Evolutionary conservation across 2,113 vertebrate genomes (phyloP).

Genomic region (Dasyornis broadbenti): DNA sequence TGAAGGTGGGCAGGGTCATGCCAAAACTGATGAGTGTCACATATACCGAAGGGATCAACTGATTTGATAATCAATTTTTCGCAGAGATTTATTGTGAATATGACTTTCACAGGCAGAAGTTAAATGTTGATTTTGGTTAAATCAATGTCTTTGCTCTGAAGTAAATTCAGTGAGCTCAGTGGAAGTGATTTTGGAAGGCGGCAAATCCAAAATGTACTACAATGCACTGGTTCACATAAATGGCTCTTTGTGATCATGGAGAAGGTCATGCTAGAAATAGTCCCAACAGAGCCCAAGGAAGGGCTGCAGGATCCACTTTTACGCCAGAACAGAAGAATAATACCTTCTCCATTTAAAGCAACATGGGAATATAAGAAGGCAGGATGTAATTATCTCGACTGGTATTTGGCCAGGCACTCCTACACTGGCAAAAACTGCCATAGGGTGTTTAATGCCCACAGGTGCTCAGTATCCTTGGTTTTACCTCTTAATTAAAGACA

Average conservation of each 20-base stretch:
- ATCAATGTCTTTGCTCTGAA: neutral
- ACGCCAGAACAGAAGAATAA: slow-evolving; percentile 50
- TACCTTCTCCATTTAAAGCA: slow-evolving; percentile 53
- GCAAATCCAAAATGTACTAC: neutral
- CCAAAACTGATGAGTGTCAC: rapidly evolving
- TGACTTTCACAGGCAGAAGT: neutral
- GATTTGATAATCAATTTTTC: neutral
- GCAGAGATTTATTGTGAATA: neutral
- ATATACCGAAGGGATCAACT: neutral
- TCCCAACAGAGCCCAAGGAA: neutral
- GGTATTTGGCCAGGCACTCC: slow-evolving; percentile 30
- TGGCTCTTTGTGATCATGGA: neutral
- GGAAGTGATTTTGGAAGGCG: neutral
- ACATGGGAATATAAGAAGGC: slow-evolving; percentile 55
- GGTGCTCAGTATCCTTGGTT: neutral
- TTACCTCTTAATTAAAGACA: slow-evolving; percentile 2
- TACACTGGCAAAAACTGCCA: slow-evolving; percentile 3
- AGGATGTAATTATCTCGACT: slow-evolving; percentile 44
- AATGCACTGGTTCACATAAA: neutral
- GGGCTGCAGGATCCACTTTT: slow-evolving; percentile 5
- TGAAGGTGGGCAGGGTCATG: neutral
- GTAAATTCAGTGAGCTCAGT: neutral
- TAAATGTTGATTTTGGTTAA: neutral
- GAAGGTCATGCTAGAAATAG: slow-evolving; percentile 51
- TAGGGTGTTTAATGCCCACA: neutral